Evolutionary conservation across 1,140 invertebrate genomes (phyloP), one percentile per base, ranked within the genome.

Genomic region (Stenopsyche tienmushanensis): DNA sequence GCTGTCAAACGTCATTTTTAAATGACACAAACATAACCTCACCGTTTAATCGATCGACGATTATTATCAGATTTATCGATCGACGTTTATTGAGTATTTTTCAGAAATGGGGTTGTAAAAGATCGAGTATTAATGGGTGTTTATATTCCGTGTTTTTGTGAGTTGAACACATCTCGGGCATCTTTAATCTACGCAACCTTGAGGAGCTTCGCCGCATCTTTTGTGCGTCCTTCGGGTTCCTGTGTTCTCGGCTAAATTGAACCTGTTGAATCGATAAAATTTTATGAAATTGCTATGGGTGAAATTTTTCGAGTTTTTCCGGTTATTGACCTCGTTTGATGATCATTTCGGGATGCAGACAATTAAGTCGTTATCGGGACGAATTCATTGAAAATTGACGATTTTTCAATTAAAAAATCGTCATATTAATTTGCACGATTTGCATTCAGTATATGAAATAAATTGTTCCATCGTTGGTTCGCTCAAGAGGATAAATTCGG

Each of bases 231-330:
- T 62, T 62, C 57, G 57, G 44, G 39, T 59, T 59, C 57, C 41
- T 42, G 57, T 47, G 41, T 59, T 59, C 21, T 50, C 29, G 29
- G 52, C n/a, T 34, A 64, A 64, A 64, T 64, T 64, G 52, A 64
- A 64, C 62, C 57, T 60, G 57, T 60, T 60, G 57, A 60, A 60
- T 60, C 57, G 57, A 60, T 60, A 20, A 60, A 60, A 60, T 49
- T 60, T 60, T 60, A 60, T 60, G 57, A 60, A 60, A 60, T 60
- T 60, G 39, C 57, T 21, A 47, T 41, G 29, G 39, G 21, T 29
- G 41, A 41, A 60, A 60, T 60, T 60, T 60, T 18, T 42, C 55
- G 55, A 24, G 41, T 45, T 60, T 57, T 57, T 23, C 54, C 34
- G n/a, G 34, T 39, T 39, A 39, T 15, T 47, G 44, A 47, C 29